Base-by-base conservation (phyloP, 2,797 vertebrate species). In the Trachops cirrhosus region DNA sequence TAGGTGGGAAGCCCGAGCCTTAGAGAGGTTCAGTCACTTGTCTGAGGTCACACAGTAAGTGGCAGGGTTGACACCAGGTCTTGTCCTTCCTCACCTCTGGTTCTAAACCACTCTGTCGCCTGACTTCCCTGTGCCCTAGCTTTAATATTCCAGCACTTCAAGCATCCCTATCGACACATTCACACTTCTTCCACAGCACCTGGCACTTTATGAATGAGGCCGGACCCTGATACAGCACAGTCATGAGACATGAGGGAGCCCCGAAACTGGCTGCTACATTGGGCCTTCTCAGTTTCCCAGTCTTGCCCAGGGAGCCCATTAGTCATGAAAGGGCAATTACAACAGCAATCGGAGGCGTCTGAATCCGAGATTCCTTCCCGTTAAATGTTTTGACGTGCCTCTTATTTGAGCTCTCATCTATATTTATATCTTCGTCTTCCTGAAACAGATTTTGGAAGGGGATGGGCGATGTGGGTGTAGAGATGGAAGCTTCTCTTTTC, bases 321-420 rank as follows among this genome's bases (percentile, higher is more conserved):
- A 46, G 54, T 6, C 32, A 4, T 21, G 41, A 89, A 94, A 93
- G 67, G 84, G 67, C 54, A 70, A 91, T 97, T 85, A 96, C 46
- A 94, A 46, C 86, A 85, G 62, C 48, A 86, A 48, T 89, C 54
- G 86, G 68, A 91, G 70, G 73, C 67, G 5, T 48, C 41, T 48
- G 64, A 78, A 89, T 96, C 93, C 86, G 94, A 96, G 79, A 44
- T 80, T 89, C 82, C 68, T 89, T 96, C 64, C 75, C 62, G 59
- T 82, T 91, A 86, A 95, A 86, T 97, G 95, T 93, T 96, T 96
- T 95, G 93, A 96, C 74, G 96, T 15, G 91, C 26, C 89, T 96
- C 75, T 74, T 93, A 74, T 77, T 91, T 87, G 89, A 94, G 84
- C 48, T 89, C 80, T 86, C 82, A 79, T 94, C 75, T 95, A 4